Evolutionary conservation across 2,797 vertebrate genomes (phyloP).

Genomic region (Microctenopoma steveboyesi): DNA sequence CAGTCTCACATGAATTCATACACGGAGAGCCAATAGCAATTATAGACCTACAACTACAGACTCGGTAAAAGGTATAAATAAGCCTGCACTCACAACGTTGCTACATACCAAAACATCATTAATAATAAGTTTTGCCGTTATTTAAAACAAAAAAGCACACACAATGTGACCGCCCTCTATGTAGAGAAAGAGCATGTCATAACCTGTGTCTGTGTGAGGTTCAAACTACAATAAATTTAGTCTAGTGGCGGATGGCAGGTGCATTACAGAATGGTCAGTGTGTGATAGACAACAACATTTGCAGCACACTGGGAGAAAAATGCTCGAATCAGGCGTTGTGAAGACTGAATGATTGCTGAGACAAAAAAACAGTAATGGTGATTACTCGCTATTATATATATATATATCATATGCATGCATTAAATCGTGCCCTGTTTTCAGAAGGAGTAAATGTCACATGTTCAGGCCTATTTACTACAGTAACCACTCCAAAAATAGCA

Average conservation of each 20-base stretch:
- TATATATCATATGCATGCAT: background rate
- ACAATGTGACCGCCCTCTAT: conserved; percentile 36
- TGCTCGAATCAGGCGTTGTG: background rate
- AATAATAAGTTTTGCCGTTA: conserved; percentile 24
- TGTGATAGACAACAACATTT: conserved; percentile 18
- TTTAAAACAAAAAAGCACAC: conserved; percentile 18
- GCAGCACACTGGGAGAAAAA: conserved; percentile 1
- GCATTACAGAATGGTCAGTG: conserved; percentile 6
- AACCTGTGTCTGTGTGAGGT: conserved; percentile 29
- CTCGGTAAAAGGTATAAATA: background rate
- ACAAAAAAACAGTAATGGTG: background rate
- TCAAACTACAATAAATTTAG: conserved; percentile 46
- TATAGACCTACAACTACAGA: conserved; percentile 7
- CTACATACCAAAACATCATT: background rate
- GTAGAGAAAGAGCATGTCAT: conserved; percentile 31
- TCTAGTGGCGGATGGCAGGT: conserved; percentile 50
- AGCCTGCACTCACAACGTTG: background rate
- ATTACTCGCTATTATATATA: background rate
- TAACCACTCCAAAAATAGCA: background rate
- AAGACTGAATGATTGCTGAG: background rate
- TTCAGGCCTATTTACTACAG: background rate
- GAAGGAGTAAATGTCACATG: background rate
- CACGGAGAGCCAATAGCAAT: conserved; percentile 35
- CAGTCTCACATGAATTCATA: conserved; percentile 55
- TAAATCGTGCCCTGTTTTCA: background rate